Base-by-base conservation (phyloP, 2,113 vertebrate genomes). In the Dromas ardeola region DNA sequence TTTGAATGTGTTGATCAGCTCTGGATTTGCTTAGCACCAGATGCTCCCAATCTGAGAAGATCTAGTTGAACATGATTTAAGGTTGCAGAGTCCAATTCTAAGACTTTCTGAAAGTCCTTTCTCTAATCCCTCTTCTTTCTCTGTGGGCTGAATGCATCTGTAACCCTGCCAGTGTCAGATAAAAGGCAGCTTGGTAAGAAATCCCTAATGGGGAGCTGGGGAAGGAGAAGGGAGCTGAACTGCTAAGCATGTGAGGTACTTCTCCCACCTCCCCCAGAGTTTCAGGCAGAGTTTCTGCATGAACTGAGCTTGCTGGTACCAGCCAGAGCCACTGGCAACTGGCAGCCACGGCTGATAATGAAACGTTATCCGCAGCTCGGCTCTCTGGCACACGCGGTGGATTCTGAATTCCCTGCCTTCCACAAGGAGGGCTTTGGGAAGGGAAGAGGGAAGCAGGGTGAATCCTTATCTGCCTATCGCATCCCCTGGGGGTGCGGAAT, bases 181-280 rank as follows among this genome's bases (percentile, higher is more conserved):
- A 96, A 97, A 95, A 97, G 97, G 90, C 95, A 97, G 97, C 96
- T 92, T 96, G 95, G 95, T 97, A 96, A 97, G 94, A 97, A 97
- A 96, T 92, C 86, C 85, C 82, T 90, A 87, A 88, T 95, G 94
- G 86, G 82, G 90, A 95, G 74, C 90, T 76, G 66, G 58, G 86
- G 91, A 95, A 94, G 88, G 92, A 97, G 85, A 95, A 89, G 79
- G 90, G 91, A 96, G 72, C 93, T 53, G 63, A 91, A 82, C 88
- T 61, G 87, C 40, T 15, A 89, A 93, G 91, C 91, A 76, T 95
- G 78, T 84, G 95, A 94, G 91, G 74, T 95, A 88, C 94, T 95
- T 95, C 53, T 81, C 72, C 69, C 84, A 91, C 91, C 96, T 96
- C 95, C 93, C 83, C 93, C 91, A 23, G 88, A 93, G 96, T 96